Evolutionary conservation across 2,797 vertebrate species (phyloP), one percentile per base, ranked within the genome.

Genomic region (Sebastes paucispinis): DNA sequence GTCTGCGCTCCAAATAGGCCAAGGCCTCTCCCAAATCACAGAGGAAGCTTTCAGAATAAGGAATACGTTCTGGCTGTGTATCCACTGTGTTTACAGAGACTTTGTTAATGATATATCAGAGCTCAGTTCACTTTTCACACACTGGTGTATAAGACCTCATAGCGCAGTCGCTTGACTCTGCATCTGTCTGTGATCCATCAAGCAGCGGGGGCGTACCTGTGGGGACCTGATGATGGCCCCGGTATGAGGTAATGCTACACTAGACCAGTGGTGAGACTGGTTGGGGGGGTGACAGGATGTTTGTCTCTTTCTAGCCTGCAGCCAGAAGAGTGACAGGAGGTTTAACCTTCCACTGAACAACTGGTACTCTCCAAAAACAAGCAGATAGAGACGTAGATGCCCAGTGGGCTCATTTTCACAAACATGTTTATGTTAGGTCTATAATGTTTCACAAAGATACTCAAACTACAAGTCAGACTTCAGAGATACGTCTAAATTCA

Each of bases 181-280:
- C 93, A 95, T 94, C 93, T 95, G 94, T 90, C 89, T 79, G 89
- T 77, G 80, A 94, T 95, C 90, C 91, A 93, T 96, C 94, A 95
- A 18, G 65, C 63, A 13, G 43, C 6, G 47, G 82, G 72, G 8
- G 75, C 90, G 92, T 92, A 91, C 84, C 81, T 92, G 87, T 2
- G 75, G 77, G 87, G 79, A 83, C 88, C 50, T 8, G 90, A 88
- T 91, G 90, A 95, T 60, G 79, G 89, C 82, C 75, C 47, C 27
- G 89, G 88, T 81, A 91, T 95, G 92, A 94, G 76, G 93, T 94
- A 93, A 95, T 39, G 91, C 82, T 88, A 92, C 76, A 88, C 92
- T 80, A 60, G 76, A 69, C 58, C 75, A 25, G 79, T 80, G 77
- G 81, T 63, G 64, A 69, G 81, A 29, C 55, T 25, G 32, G 22